Base-by-base conservation (phyloP, 2,113 vertebrate genomes). In the Albula goreensis region DNA sequence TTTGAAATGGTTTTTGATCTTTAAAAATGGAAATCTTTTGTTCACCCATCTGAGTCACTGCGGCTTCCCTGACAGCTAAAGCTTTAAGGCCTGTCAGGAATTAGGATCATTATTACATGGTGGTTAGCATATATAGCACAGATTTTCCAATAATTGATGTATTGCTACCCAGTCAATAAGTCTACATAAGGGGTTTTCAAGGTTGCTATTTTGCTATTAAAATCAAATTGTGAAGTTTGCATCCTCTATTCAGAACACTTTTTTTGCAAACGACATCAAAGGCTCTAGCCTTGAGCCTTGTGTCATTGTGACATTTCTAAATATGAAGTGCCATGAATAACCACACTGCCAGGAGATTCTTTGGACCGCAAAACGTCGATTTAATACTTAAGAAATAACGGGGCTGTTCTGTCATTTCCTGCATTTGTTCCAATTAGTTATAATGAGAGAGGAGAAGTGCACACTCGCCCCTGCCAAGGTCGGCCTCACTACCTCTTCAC, bases 391-490 rank as follows among this genome's bases (percentile, higher is more conserved):
- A 70, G 60, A 74, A 84, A 84, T 84, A 84, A 84, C 60, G 41
- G 60, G 83, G 13, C 13, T 74, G 48, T 74, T 70, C 74, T 50
- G 83, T 84, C 63, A 84, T 84, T 84, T 84, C 83, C 83, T 84
- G 60, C 70, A 60, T 77, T 84, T 77, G 83, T 77, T 84, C 83
- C 83, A 84, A 84, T 84, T 60, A 84, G 83, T n/a, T 84, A 77
- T 84, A 83, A 74, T 83, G 82, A 83, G 81, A 56, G 53, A 60
- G 53, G 6, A 70, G 53, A 74, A 50, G 56, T 51, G 25, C 50
- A 63, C 70, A 57, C 70, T 66, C 66, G 15, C 49, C 83, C 13
- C 19, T 50, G 57, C 60, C 83, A 84, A 50, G 11, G 81, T 60
- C 6, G 81, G n/a, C 81, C 31, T 60, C 53, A 60, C 25, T 6